Conservation (phyloP, 2,797 vertebrate genomes). For the Chlorospingus flavigularis region DNA sequence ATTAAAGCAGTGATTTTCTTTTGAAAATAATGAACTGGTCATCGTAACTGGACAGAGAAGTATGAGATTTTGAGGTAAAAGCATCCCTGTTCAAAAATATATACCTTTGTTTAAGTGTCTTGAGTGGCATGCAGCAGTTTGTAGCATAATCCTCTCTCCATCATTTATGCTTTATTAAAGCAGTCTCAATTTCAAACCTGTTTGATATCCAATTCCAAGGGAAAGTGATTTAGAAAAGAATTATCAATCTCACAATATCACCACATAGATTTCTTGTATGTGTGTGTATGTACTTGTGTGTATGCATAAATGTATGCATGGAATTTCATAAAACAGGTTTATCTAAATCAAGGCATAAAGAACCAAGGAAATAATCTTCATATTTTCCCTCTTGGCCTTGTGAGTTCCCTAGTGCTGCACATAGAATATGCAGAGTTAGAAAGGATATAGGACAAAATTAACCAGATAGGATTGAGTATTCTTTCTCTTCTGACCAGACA, state of each 20-base stretch:
- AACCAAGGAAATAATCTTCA: background rate
- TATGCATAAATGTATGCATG: accelerated
- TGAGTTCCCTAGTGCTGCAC: background rate
- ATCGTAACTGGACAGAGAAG: background rate
- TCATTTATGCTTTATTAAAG: background rate
- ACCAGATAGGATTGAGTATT: background rate
- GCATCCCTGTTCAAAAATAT: background rate
- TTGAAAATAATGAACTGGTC: background rate
- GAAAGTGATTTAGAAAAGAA: background rate
- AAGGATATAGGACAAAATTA: background rate
- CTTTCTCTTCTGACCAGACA: background rate
- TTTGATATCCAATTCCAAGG: background rate
- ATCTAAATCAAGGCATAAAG: background rate
- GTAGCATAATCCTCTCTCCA: background rate
- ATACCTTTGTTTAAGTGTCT: background rate
- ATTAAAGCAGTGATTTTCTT: background rate
- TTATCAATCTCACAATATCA: background rate
- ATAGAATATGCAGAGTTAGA: background rate
- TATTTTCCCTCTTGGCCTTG: background rate
- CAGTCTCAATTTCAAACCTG: background rate
- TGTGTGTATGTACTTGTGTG: accelerated
- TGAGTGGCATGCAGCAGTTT: background rate
- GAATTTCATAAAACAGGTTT: background rate
- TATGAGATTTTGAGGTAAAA: slow-evolving; percentile 16
- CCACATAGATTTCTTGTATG: background rate